A percentile compares a stretch with the other conserved stretches of the same genome.
Evolutionary conservation across 2,113 vertebrate species (phyloP).

Genomic region (Enhydra lutris): DNA sequence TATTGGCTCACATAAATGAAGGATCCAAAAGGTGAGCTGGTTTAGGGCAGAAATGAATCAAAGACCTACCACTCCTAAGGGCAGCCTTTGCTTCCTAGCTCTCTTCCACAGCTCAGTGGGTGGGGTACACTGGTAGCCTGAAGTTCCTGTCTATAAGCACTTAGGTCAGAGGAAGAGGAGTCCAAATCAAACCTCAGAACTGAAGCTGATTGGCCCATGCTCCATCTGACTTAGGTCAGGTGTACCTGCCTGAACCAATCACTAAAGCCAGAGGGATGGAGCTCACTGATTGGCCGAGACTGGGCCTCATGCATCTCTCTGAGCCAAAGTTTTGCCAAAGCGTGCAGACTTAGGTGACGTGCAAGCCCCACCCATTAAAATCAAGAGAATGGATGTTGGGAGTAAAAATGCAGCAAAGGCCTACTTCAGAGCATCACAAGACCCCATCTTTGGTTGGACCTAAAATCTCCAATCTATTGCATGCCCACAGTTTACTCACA

Average conservation of each 20-base stretch:
- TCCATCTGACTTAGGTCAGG: neutral
- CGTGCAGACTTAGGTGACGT: accelerated
- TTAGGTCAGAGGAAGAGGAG: neutral
- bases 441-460: neutral
- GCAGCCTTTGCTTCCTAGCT: neutral
- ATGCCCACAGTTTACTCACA: neutral
- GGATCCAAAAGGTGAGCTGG: neutral
- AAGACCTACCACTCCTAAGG: neutral
- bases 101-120: too few relatives aligned
- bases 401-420: neutral
- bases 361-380: neutral
- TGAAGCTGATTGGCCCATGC: neutral
- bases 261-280: neutral
- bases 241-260: neutral
- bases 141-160: neutral
- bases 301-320: neutral
- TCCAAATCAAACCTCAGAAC: neutral
- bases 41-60: neutral
- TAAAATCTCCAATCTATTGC: neutral
- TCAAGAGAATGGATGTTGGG: too few relatives aligned
- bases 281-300: neutral
- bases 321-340: neutral
- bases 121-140: neutral
- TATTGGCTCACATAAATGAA: neutral
- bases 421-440: neutral